phyloP scores from a whole-genome alignment of 2,113 vertebrate species.

The Rissa tridactyla region DNA sequence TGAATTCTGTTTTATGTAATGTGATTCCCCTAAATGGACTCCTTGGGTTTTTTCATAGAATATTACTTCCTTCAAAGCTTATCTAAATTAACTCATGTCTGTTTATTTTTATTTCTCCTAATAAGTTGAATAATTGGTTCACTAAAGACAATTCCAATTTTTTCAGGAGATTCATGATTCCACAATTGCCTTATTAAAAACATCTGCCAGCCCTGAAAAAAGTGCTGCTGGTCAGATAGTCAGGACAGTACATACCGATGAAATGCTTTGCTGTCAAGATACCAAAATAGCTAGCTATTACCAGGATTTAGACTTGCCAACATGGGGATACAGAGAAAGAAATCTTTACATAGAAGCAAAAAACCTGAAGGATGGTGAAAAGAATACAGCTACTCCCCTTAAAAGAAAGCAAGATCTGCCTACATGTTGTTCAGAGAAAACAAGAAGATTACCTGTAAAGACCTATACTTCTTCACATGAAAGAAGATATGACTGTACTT shows the following conservation, averaged over 20 bases:
- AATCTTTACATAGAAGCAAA: neutral
- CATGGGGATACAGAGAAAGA: neutral
- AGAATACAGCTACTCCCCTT: neutral
- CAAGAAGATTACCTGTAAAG: neutral
- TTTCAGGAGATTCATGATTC: conserved; percentile 21
- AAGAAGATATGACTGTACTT: neutral
- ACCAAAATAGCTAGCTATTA: neutral
- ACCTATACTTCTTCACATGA: neutral
- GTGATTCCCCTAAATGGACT: neutral
- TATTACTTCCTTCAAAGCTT: neutral
- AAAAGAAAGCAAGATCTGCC: conserved; percentile 44
- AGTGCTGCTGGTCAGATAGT: neutral
- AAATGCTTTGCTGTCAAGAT: neutral
- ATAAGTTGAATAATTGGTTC: neutral
- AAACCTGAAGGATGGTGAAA: neutral
- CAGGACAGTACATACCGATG: neutral
- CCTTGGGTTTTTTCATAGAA: neutral
- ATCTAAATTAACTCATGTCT: neutral
- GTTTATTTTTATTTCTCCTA: neutral
- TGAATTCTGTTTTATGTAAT: neutral
- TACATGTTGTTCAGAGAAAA: neutral
- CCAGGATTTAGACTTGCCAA: neutral
- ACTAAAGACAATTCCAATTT: neutral
- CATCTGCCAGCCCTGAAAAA: neutral
- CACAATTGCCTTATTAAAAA: neutral